Conservation (phyloP, 2,797 vertebrate genomes). For the Rhinophrynus dorsalis region DNA sequence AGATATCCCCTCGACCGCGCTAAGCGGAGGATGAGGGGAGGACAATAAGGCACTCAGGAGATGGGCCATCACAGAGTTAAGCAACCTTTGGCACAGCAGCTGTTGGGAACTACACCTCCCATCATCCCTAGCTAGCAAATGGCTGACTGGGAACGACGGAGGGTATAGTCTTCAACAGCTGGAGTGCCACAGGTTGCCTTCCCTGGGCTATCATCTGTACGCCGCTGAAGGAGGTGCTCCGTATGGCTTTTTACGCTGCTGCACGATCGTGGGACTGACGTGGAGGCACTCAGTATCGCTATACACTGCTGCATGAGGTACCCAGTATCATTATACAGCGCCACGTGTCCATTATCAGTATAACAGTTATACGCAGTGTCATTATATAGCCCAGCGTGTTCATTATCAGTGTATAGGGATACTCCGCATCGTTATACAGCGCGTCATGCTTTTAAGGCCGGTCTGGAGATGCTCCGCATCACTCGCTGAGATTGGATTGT, state of each 20-base stretch:
- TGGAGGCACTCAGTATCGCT: conserved; percentile 33
- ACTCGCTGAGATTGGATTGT: conserved; percentile 15
- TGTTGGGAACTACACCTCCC: too few species aligned
- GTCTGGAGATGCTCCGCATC: neutral
- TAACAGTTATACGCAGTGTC: conserved; percentile 42
- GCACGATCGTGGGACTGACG: conserved; percentile 15
- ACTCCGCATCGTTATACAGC: conserved; percentile 15
- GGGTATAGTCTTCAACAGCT: too few species aligned
- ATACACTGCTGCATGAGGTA: conserved; percentile 48
- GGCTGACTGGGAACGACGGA: too few species aligned
- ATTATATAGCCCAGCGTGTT: conserved; percentile 42
- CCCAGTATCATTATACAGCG: conserved; percentile 38
- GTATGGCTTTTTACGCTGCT: conserved; percentile 36
- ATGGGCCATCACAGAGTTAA: too few species aligned
- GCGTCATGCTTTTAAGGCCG: neutral
- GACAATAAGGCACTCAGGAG: conserved; percentile 40
- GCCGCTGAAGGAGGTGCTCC: conserved; percentile 12
- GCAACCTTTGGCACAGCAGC: too few species aligned
- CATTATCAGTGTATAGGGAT: conserved; percentile 38
- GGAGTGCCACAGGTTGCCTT: too few species aligned
- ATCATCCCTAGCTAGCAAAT: too few species aligned
- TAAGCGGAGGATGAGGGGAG: neutral
- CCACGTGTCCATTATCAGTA: conserved; percentile 42
- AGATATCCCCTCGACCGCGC: conserved; percentile 10
- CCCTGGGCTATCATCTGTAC: conserved; percentile 20